Percentiles rank a stretch among this genome's conserved stretches.
These are phyloP conservation scores for Erinaceus europaeus DNA, from an alignment of 2,113 vertebrate species.

Conservation along the genomic window DNA sequence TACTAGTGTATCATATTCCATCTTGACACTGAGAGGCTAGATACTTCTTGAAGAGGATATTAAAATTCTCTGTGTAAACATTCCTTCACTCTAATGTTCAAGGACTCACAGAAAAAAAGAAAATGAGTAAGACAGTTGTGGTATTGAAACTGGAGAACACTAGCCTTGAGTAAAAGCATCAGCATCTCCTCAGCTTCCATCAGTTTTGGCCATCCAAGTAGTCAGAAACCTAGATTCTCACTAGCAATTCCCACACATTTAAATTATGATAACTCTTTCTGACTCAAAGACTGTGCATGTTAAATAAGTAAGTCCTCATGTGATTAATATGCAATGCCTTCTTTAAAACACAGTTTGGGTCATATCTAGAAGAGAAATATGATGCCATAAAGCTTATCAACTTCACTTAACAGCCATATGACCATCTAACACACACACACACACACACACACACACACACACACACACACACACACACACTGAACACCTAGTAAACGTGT, in stretches of 20 bases:
- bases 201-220: not conserved
- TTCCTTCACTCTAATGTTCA: not conserved
- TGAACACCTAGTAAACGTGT: not conserved
- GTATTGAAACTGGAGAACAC: not conserved
- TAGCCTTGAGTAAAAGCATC: not conserved
- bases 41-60: not conserved
- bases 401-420: not conserved
- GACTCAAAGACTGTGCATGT: not conserved
- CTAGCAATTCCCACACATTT: not conserved
- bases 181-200: not conserved
- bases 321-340: not conserved
- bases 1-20: not conserved
- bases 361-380: not conserved
- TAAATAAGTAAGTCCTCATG: not conserved
- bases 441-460: not conserved
- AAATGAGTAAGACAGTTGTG: not conserved
- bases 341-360: not conserved
- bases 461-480: not conserved
- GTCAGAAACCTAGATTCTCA: slow-evolving; percentile 8
- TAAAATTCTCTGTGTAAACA: not conserved
- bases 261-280: not conserved
- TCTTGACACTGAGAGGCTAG: slow-evolving; percentile 12
- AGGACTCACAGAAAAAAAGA: not conserved
- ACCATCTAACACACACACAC: not conserved
- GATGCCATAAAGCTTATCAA: not conserved